phyloP scores from a whole-genome alignment of 2,888 invertebrate genomes.

The Thysanoteuthis rhombus region DNA sequence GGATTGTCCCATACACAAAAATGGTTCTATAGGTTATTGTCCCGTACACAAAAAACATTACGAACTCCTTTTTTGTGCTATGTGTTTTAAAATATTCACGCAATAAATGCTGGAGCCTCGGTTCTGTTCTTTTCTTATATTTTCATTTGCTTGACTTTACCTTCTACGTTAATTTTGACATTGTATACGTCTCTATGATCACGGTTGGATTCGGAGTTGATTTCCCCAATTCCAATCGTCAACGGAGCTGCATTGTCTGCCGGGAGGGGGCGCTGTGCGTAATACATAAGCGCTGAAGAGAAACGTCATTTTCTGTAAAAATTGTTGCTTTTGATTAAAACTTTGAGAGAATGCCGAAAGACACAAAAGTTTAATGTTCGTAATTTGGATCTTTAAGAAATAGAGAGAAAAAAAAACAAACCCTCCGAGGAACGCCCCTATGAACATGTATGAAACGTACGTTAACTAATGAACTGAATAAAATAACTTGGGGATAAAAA shows the following conservation, averaged over 20 bases:
- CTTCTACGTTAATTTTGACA: neutral
- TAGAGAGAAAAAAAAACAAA: neutral
- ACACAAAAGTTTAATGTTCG: neutral
- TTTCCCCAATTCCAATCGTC: neutral
- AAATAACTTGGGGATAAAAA: neutral
- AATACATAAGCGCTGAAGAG: neutral
- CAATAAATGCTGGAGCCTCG: neutral
- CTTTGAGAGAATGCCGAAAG: neutral
- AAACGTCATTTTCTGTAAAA: neutral
- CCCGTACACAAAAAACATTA: neutral
- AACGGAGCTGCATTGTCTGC: neutral
- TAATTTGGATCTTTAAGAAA: neutral
- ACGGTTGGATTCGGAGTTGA: neutral
- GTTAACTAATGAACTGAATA: neutral
- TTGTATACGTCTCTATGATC: neutral
- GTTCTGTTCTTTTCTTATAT: neutral
- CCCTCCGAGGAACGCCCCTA: neutral
- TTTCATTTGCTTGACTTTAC: neutral
- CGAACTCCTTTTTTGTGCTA: neutral
- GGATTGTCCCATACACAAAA: neutral
- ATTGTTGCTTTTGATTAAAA: conserved; percentile 12
- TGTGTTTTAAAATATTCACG: neutral
- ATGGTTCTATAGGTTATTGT: neutral
- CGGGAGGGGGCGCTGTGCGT: neutral
- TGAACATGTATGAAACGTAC: neutral